Conservation (phyloP, 2,113 vertebrate species). For the Dunckerocampus dactyliophorus region DNA sequence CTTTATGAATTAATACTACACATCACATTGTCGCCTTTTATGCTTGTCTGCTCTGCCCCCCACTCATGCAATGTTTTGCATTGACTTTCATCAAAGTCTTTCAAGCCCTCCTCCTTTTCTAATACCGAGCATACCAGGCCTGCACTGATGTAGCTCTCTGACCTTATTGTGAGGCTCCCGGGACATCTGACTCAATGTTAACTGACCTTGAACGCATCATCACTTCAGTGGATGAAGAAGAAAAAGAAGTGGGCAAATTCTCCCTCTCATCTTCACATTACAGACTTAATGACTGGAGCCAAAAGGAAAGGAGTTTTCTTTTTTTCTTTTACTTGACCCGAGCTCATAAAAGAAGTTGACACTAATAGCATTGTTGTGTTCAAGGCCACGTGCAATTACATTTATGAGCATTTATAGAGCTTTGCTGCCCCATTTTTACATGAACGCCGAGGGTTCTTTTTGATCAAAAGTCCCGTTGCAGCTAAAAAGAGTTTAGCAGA, state of each 20-base stretch:
- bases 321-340: constrained; percentile 50
- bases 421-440: not conserved
- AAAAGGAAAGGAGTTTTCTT: constrained; percentile 26
- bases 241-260: constrained; percentile 44
- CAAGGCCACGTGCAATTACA: constrained; percentile 2
- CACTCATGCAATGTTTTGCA: constrained; percentile 26
- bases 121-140: constrained; percentile 21
- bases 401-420: not conserved
- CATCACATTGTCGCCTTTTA: constrained; percentile 41
- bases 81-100: constrained; percentile 31
- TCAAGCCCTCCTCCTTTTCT: not conserved
- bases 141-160: constrained; percentile 38
- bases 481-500: not conserved
- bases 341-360: constrained; percentile 37
- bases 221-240: constrained; percentile 47
- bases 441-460: not conserved
- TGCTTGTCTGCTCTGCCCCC: constrained; percentile 32
- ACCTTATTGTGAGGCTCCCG: not conserved
- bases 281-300: constrained; percentile 46
- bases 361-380: constrained; percentile 18
- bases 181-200: constrained; percentile 20
- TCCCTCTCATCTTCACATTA: constrained; percentile 45
- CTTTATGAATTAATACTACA: constrained; percentile 36
- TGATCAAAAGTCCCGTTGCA: not conserved
- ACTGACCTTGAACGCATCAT: constrained; percentile 52